Evolutionary conservation across 1,140 invertebrate species (phyloP).

Genomic region (Drosophila albomicans): DNA sequence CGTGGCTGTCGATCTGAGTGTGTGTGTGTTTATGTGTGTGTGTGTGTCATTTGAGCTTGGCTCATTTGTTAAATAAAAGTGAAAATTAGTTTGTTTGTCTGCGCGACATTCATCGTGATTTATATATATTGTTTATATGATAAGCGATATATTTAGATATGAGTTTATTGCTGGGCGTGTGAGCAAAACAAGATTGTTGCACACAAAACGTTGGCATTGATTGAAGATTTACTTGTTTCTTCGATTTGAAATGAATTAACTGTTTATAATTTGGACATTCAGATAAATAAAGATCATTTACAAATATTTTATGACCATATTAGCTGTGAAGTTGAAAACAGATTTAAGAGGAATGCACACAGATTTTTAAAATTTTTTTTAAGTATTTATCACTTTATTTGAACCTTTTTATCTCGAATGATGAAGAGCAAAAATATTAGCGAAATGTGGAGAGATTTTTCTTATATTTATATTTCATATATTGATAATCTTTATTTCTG

Average conservation of each 20-base stretch:
- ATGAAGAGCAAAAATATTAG: too few species aligned
- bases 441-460: too few species aligned
- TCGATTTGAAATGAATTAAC: conserved; percentile 5
- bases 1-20: conserved; percentile 17
- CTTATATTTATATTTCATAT: too few species aligned
- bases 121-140: conserved; percentile 50
- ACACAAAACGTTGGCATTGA: conserved; percentile 18
- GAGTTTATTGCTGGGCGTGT: conserved; percentile 29
- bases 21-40: conserved; percentile 1
- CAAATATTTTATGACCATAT: background rate
- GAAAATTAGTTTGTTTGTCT: conserved; percentile 72
- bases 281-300: conserved; percentile 8
- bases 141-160: conserved; percentile 31
- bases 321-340: too few species aligned
- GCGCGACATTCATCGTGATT: conserved; percentile 65
- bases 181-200: conserved; percentile 33
- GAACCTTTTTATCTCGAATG: too few species aligned
- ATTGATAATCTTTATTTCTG: too few species aligned
- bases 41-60: conserved; percentile 32
- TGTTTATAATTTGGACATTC: background rate
- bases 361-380: background rate
- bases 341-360: too few species aligned
- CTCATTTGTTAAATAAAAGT: conserved; percentile 76
- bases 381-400: too few species aligned
- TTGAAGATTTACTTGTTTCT: conserved; percentile 21